Percentiles rank a stretch among this genome's conserved stretches.
phyloP scores from a whole-genome alignment of 2,113 vertebrate species.

The Urocitellus parryii region DNA sequence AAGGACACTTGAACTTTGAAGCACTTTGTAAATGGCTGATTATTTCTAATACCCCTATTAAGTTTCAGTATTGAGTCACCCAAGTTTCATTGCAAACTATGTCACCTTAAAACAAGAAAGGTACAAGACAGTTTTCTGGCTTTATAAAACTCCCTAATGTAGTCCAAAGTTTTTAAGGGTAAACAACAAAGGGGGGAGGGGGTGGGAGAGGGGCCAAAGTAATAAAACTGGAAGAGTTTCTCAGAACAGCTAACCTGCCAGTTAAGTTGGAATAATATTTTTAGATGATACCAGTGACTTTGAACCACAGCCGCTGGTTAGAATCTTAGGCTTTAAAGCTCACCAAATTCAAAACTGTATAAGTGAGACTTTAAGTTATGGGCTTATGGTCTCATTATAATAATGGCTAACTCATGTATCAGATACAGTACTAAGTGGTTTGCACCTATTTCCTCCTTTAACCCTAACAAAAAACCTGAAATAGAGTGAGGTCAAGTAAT shows the following conservation, averaged over 20 bases:
- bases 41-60: constrained; percentile 52
- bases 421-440: neutral
- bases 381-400: neutral
- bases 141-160: neutral
- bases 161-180: neutral
- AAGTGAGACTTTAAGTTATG: constrained; percentile 23
- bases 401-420: neutral
- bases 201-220: neutral
- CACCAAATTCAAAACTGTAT: neutral
- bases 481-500: neutral
- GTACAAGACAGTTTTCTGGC: neutral
- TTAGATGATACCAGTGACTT: neutral
- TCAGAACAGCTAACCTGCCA: neutral
- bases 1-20: constrained; percentile 74
- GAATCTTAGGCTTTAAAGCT: neutral
- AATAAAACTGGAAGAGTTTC: neutral
- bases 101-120: constrained; percentile 38
- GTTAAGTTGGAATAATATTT: neutral
- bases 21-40: constrained; percentile 52
- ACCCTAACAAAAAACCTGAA: constrained; percentile 50
- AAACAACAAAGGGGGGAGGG: neutral
- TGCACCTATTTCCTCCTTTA: constrained; percentile 26
- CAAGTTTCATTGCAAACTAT: constrained; percentile 38
- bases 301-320: neutral
- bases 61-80: constrained; percentile 21